phyloP scores from a whole-genome alignment of 2,888 invertebrate genomes.

The Ischnus inquisitorius region DNA sequence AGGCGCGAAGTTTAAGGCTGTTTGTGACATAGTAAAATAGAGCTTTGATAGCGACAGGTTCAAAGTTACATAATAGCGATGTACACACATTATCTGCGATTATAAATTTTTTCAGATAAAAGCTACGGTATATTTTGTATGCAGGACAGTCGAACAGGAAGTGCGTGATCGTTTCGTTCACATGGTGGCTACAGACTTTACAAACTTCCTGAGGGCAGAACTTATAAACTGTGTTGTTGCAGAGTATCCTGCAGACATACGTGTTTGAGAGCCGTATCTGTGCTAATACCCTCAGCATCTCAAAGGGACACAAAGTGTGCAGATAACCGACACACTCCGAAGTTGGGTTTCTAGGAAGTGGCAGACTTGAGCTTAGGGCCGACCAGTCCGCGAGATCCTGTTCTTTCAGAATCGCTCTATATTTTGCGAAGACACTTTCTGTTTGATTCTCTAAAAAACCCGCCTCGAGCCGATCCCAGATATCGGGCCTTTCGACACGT shows the following conservation, averaged over 20 bases:
- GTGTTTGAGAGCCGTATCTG: not conserved
- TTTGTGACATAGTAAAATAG: not conserved
- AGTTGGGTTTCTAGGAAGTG: too few species aligned
- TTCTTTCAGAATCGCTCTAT: too few species aligned
- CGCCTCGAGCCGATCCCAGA: not conserved
- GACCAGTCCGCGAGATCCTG: too few species aligned
- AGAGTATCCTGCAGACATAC: not conserved
- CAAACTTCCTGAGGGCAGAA: not conserved
- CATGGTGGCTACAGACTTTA: not conserved
- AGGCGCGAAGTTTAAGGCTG: conserved; percentile 1
- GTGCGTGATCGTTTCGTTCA: not conserved
- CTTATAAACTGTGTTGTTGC: not conserved
- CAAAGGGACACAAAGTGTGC: not conserved
- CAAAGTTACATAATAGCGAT: not conserved
- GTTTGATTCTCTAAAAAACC: too few species aligned
- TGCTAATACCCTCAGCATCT: not conserved
- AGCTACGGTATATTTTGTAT: not conserved
- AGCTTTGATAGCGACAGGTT: not conserved
- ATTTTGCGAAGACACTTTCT: too few species aligned
- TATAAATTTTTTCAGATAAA: too few species aligned
- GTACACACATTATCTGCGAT: too few species aligned
- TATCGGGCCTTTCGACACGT: too few species aligned
- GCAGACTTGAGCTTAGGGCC: too few species aligned
- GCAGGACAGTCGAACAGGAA: not conserved
- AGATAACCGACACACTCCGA: not conserved